Conservation (phyloP, 2,113 vertebrate genomes). For the Melanocharis versteri region DNA sequence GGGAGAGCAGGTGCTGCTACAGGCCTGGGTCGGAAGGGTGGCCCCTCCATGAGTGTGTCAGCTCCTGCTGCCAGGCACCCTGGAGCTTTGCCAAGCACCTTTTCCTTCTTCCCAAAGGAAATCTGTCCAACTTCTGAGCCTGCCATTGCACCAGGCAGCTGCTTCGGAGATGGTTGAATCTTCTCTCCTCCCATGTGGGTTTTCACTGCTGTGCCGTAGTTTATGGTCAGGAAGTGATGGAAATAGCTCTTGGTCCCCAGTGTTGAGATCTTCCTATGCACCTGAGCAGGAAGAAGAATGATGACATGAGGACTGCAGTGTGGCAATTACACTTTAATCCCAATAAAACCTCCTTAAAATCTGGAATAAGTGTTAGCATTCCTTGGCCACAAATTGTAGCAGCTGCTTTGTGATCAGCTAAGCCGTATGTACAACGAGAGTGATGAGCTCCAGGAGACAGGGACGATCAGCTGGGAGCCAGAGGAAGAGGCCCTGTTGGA, state of each 20-base stretch:
- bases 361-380: not conserved
- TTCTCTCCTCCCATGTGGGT: not conserved
- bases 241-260: not conserved
- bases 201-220: not conserved
- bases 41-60: not conserved
- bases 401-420: not conserved
- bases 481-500: not conserved
- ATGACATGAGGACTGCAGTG: not conserved
- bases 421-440: accelerated
- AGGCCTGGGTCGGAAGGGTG: not conserved
- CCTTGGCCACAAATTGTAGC: not conserved
- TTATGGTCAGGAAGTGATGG: not conserved
- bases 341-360: not conserved
- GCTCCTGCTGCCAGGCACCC: conserved; percentile 10
- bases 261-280: accelerated
- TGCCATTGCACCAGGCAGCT: not conserved
- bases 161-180: not conserved
- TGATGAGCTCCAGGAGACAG: not conserved
- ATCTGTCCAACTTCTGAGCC: not conserved
- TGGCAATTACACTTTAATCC: not conserved
- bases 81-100: not conserved
- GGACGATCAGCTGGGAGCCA: not conserved
- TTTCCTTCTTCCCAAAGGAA: not conserved
- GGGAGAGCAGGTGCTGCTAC: conserved; percentile 27
- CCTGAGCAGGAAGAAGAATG: not conserved